phyloP scores from a whole-genome alignment of 1,140 invertebrate genomes.

The Camponotus floridanus region DNA sequence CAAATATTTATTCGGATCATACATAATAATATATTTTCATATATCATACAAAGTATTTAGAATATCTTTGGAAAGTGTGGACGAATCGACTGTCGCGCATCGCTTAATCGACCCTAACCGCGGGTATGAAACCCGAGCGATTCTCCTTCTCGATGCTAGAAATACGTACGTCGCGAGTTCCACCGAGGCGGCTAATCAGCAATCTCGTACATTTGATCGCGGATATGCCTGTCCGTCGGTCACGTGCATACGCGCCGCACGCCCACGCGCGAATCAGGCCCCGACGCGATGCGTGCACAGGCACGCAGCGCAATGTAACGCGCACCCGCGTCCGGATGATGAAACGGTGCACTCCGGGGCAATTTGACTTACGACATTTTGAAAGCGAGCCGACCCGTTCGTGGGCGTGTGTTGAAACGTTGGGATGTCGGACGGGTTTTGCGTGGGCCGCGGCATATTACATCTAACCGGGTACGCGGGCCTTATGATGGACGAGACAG shows the following conservation, averaged over 20 bases:
- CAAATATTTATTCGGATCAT: too few species aligned
- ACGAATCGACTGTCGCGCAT: background rate
- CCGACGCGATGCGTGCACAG: background rate
- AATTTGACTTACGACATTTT: slow-evolving; percentile 85
- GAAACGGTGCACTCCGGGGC: slow-evolving; percentile 81
- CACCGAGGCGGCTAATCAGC: slow-evolving; percentile 47
- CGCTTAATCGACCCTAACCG: background rate
- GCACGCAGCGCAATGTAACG: background rate
- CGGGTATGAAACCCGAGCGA: background rate
- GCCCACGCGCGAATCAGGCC: slow-evolving; percentile 40
- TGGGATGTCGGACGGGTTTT: slow-evolving; percentile 83
- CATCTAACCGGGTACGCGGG: slow-evolving; percentile 79
- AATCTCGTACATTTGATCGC: slow-evolving; percentile 53
- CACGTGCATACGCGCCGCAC: slow-evolving; percentile 12
- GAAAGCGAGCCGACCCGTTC: slow-evolving; percentile 83
- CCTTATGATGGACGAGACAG: slow-evolving; percentile 85
- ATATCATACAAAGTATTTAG: background rate
- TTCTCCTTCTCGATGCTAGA: background rate
- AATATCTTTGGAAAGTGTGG: background rate
- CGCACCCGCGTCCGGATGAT: slow-evolving; percentile 76
- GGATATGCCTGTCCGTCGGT: slow-evolving; percentile 60
- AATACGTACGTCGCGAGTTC: slow-evolving; percentile 1
- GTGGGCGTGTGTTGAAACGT: slow-evolving; percentile 86
- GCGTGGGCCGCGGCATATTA: slow-evolving; percentile 84
- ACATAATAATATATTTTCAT: too few species aligned